These are phyloP conservation scores for Alviniconcha strummeri DNA, from an alignment of 2,888 invertebrate species.

Conservation along the genomic window DNA sequence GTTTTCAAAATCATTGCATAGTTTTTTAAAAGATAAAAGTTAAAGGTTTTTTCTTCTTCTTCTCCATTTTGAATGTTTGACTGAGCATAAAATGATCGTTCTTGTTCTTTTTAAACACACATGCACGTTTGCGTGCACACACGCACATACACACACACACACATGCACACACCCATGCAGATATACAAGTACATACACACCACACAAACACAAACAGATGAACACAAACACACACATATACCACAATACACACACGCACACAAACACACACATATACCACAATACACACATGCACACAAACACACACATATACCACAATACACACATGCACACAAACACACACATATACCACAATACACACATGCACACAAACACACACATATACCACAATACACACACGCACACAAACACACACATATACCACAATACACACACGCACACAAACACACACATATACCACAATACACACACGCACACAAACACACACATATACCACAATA, in stretches of 20 bases:
- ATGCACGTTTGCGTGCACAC: background rate
- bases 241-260: background rate
- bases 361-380: background rate
- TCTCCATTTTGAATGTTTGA: background rate
- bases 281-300: too few species aligned
- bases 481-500: too few species aligned
- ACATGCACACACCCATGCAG: background rate
- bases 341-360: too few species aligned
- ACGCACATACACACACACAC: background rate
- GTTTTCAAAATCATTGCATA: background rate
- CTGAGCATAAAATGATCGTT: background rate
- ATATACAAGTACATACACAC: background rate
- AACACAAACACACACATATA: background rate
- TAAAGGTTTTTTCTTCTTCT: background rate
- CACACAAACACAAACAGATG: background rate
- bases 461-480: background rate
- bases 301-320: background rate
- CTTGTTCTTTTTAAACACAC: background rate
- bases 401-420: background rate
- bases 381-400: background rate
- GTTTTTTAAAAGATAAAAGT: background rate
- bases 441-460: background rate
- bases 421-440: too few species aligned
- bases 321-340: background rate
- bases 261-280: background rate